Percentiles rank a stretch among this genome's conserved stretches.
Conservation (phyloP, 2,113 vertebrate genomes). For the Stigmatopora nigra region DNA sequence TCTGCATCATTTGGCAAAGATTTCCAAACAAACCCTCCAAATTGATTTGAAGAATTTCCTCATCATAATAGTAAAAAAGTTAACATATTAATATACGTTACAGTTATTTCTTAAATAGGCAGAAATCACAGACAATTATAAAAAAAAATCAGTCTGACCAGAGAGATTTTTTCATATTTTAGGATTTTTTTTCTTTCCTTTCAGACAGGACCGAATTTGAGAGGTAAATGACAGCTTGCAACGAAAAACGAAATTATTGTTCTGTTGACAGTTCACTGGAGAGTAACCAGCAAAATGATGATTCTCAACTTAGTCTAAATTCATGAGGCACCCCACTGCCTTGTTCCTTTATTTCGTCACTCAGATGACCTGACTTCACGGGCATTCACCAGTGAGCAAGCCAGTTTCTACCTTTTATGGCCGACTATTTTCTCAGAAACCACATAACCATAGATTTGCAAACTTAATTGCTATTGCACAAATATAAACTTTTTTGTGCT, state of each 20-base stretch:
- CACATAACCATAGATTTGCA: slow-evolving; percentile 64
- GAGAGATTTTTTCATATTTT: neutral
- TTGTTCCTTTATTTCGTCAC: slow-evolving; percentile 56
- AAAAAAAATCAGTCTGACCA: neutral
- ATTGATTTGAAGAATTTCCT: neutral
- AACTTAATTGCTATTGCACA: slow-evolving; percentile 55
- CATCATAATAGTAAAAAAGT: neutral
- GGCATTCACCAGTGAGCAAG: slow-evolving; percentile 57
- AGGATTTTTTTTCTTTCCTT: neutral
- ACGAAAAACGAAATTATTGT: slow-evolving; percentile 27
- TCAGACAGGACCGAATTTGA: slow-evolving; percentile 18
- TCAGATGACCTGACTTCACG: slow-evolving; percentile 68
- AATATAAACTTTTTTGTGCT: slow-evolving; percentile 53
- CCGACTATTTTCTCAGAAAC: slow-evolving; percentile 59
- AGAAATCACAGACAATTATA: neutral
- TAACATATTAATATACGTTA: neutral
- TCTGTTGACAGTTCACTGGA: slow-evolving; percentile 60
- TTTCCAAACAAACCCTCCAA: neutral
- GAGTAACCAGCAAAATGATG: slow-evolving; percentile 49
- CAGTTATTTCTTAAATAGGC: neutral
- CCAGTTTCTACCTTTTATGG: slow-evolving; percentile 54
- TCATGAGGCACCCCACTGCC: slow-evolving; percentile 65
- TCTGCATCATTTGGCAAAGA: neutral
- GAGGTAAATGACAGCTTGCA: slow-evolving; percentile 37
- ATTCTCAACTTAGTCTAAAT: slow-evolving; percentile 69